phyloP scores from a whole-genome alignment of 1,140 invertebrate species.

The Drosophila equinoxialis region DNA sequence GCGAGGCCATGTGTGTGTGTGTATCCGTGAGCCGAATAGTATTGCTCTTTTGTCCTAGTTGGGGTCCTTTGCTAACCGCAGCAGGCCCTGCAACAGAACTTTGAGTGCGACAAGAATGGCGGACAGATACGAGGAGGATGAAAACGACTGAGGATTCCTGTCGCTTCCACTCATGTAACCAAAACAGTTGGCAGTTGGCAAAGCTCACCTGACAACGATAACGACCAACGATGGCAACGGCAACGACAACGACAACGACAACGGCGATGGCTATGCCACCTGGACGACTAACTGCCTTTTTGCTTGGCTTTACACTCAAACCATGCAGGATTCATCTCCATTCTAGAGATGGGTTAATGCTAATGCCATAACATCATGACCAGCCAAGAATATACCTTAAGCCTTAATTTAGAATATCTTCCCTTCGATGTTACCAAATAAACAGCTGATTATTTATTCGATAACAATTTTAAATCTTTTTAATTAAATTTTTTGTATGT shows the following conservation, averaged over 20 bases:
- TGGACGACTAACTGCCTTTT: conserved; percentile 59
- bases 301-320: conserved; percentile 13
- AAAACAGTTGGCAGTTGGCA: conserved; percentile 54
- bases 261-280: conserved; percentile 42
- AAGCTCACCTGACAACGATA: conserved; percentile 26
- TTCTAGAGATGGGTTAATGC: neutral
- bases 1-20: conserved; percentile 27
- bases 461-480: no score
- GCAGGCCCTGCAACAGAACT: conserved; percentile 17
- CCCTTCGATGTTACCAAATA: no score
- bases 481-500: no score
- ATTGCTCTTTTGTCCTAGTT: conserved; percentile 79
- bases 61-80: conserved; percentile 69
- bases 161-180: conserved; percentile 74
- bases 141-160: conserved; percentile 55
- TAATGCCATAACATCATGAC: neutral
- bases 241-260: conserved; percentile 2
- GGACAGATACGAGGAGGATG: conserved; percentile 33
- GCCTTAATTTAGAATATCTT: no score
- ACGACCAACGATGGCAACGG: conserved; percentile 37
- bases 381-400: no score
- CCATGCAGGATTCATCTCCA: conserved; percentile 9
- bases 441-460: no score
- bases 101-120: conserved; percentile 19
- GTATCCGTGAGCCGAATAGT: conserved; percentile 53